Percentiles rank a stretch among this genome's conserved stretches.
These are phyloP conservation scores for Semicossyphus pulcher DNA, from an alignment of 2,113 vertebrate species.

Conservation along the genomic window DNA sequence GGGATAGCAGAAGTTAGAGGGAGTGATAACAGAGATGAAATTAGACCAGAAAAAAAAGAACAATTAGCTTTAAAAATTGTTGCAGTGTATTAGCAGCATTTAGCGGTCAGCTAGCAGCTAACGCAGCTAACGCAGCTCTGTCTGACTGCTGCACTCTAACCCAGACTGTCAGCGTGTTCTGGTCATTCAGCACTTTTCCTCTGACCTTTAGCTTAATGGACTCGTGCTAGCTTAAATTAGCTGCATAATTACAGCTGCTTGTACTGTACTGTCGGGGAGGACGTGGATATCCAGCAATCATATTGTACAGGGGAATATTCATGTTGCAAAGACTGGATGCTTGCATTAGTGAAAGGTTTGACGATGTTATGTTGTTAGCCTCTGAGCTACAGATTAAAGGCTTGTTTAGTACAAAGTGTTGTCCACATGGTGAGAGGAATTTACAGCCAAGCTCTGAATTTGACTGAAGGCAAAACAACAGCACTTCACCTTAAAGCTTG, in stretches of 20 bases:
- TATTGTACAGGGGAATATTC: not conserved
- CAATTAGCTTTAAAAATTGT: not conserved
- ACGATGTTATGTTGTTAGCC: too few relatives aligned
- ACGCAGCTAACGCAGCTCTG: not conserved
- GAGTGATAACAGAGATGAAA: not conserved
- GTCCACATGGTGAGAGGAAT: too few relatives aligned
- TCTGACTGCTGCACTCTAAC: slow-evolving; percentile 15
- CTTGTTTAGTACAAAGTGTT: too few relatives aligned
- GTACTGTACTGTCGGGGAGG: slow-evolving; percentile 2
- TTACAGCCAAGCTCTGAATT: too few relatives aligned
- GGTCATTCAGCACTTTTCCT: slow-evolving; percentile 27
- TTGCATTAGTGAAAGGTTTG: not conserved
- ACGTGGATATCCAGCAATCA: not conserved
- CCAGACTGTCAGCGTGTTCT: slow-evolving; percentile 19
- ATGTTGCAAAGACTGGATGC: not conserved
- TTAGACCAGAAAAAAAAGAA: not conserved
- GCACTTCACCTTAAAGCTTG: too few relatives aligned
- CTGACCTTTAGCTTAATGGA: slow-evolving; percentile 36
- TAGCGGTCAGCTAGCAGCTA: slow-evolving; percentile 11
- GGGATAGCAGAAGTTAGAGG: not conserved
- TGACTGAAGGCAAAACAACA: too few relatives aligned
- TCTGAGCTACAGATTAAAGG: too few relatives aligned
- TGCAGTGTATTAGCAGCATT: not conserved
- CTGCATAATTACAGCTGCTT: slow-evolving; percentile 36
- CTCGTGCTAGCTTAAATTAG: not conserved